Evolutionary conservation across 2,113 vertebrate genomes (phyloP).

Genomic region (Echinops telfairi): DNA sequence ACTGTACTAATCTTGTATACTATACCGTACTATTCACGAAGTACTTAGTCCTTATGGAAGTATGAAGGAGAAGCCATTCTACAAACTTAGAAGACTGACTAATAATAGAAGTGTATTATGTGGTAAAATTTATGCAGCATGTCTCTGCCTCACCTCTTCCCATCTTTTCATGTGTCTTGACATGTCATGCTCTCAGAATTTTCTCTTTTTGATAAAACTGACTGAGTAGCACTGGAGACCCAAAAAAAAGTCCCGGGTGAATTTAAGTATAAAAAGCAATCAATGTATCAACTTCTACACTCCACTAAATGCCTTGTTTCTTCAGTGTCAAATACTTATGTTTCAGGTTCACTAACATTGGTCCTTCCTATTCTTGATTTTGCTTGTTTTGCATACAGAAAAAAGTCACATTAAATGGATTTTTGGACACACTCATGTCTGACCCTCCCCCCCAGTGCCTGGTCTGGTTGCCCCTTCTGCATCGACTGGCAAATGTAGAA

Average conservation of each 20-base stretch:
- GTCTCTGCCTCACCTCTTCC: not conserved
- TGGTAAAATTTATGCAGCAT: not conserved
- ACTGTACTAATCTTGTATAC: not conserved
- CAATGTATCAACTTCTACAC: not conserved
- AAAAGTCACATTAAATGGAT: constrained; percentile 97
- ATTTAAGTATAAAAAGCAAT: not conserved
- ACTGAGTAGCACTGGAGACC: not conserved
- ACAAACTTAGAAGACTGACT: not conserved
- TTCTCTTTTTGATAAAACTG: not conserved
- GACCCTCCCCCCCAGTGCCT: constrained; percentile 98
- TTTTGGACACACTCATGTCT: constrained; percentile 98
- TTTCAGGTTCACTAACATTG: constrained; percentile 60
- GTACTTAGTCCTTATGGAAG: not conserved
- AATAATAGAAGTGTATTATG: not conserved
- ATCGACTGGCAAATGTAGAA: constrained; percentile 98
- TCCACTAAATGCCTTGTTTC: not conserved
- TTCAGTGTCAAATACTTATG: constrained; percentile 28
- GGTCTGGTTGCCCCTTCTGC: constrained; percentile 98
- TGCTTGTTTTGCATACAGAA: constrained; percentile 90
- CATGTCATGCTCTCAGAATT: not conserved
- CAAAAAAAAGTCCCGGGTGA: not conserved
- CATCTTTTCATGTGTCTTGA: not conserved
- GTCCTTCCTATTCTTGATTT: constrained; percentile 51
- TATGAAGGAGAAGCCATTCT: not conserved
- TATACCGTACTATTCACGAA: not conserved